Base-by-base conservation (phyloP, 1,140 invertebrate species). In the Paraescarpia echinospica region DNA sequence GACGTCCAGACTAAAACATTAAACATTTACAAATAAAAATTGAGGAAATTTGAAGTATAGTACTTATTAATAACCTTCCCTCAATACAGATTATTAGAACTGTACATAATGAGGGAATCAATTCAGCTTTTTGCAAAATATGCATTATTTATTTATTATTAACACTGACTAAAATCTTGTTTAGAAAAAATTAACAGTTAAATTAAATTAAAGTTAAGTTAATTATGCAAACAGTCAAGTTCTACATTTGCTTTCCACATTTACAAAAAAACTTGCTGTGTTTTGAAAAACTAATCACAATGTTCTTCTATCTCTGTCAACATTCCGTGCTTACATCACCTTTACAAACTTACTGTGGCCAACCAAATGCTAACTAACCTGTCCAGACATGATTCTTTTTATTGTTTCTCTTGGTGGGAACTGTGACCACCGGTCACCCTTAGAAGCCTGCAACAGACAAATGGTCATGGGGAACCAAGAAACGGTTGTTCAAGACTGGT, bases 331-430 rank as follows among this genome's bases (percentile, higher is more conserved):
- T 41, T 41, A 41, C 41, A 31, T 22, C 18, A 6, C 59, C 59
- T n/a, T 27, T 12, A 0, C 59, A 18, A 77, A 77, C 59, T 18
- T 41, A 12, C 14, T 77, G 59, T 27, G 22, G 27, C 22, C 14
- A 18, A 27, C 0, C 22, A 77, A 27, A 6, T 77, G 59, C 0
- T 77, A 77, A 77, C 59, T 77, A 0, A 77, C 94, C 93, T 94
- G 94, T 35, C 94, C 94, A 77, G 93, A 93, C 91, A 94, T 93
- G 18, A 94, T 94, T 89, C 94, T 93, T 91, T 93, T 93, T 35
- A 94, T 90, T 1, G 94, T 94, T 12, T 93, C 93, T 35, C 94
- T 92, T 1, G 93, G 91, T 14, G 94, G 93, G 12, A 93, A 90
- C 51, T 93, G 93, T 33, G 88, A 91, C 93, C 93, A 94, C n/a